phyloP scores from a whole-genome alignment of 2,113 vertebrate genomes.

The Stomatorhinus ivindoensis region DNA sequence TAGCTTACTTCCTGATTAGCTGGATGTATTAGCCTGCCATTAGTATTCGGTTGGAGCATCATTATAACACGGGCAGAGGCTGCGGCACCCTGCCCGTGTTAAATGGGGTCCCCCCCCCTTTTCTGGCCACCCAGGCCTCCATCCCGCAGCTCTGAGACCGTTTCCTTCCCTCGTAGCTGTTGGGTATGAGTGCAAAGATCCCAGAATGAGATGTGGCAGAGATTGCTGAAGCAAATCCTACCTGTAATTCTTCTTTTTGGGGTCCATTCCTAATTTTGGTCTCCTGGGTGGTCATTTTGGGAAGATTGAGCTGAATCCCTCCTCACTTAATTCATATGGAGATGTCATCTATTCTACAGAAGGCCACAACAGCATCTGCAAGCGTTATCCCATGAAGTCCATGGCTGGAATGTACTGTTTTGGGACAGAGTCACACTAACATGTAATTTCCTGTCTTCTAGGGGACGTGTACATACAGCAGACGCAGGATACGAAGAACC shows the following conservation, averaged over 20 bases:
- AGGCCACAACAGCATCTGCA: neutral
- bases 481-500: constrained; percentile 91
- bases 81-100: neutral
- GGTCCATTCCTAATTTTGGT: neutral
- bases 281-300: neutral
- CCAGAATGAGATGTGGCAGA: neutral
- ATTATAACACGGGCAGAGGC: too few relatives aligned
- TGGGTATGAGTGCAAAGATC: neutral
- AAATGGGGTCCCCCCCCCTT: neutral
- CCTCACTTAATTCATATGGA: neutral
- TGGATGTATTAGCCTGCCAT: neutral
- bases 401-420: constrained; percentile 19
- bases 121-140: neutral
- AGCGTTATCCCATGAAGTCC: neutral
- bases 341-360: neutral
- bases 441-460: constrained; percentile 43
- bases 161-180: neutral
- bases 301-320: neutral
- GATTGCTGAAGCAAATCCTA: too few relatives aligned
- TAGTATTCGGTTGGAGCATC: neutral
- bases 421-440: neutral
- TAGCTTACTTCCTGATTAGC: neutral
- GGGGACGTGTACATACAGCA: constrained; percentile 95
- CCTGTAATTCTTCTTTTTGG: neutral
- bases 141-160: neutral